phyloP scores from a whole-genome alignment of 1,140 invertebrate species.

The Chrysoperla carnea region DNA sequence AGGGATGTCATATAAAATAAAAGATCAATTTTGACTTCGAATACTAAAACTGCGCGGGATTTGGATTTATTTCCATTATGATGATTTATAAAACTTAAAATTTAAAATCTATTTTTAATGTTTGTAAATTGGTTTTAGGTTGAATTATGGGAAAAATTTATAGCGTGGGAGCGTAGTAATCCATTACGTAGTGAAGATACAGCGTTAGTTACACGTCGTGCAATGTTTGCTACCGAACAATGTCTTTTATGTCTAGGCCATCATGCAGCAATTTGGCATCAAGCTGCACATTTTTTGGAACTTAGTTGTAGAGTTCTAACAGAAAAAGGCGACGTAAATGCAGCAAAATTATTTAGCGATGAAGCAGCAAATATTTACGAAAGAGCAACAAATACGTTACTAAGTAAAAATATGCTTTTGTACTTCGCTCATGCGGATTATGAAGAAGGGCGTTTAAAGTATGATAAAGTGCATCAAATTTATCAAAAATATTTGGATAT shows the following conservation, averaged over 20 bases:
- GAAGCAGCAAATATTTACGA: conserved; percentile 91
- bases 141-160: conserved; percentile 99
- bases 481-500: conserved; percentile 85
- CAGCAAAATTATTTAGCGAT: conserved; percentile 80
- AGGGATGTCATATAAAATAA: no score
- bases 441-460: conserved; percentile 90
- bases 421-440: conserved; percentile 99
- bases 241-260: conserved; percentile 90
- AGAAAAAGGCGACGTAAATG: conserved; percentile 90
- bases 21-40: no score
- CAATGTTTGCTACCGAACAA: conserved; percentile 98
- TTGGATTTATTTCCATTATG: no score
- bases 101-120: no score
- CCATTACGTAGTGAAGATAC: conserved; percentile 92
- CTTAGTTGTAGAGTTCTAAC: conserved; percentile 79
- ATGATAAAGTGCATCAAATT: conserved; percentile 94
- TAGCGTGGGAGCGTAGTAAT: conserved; percentile 93
- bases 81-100: no score
- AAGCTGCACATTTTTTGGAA: conserved; percentile 91
- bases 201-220: conserved; percentile 74
- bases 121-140: conserved; percentile 45
- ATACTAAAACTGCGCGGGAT: no score
- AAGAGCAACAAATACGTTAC: conserved; percentile 67
- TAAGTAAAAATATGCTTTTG: conserved; percentile 82
- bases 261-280: conserved; percentile 98